These are phyloP conservation scores for Steatornis caripensis DNA, from an alignment of 2,113 vertebrate genomes.

Conservation along the genomic window DNA sequence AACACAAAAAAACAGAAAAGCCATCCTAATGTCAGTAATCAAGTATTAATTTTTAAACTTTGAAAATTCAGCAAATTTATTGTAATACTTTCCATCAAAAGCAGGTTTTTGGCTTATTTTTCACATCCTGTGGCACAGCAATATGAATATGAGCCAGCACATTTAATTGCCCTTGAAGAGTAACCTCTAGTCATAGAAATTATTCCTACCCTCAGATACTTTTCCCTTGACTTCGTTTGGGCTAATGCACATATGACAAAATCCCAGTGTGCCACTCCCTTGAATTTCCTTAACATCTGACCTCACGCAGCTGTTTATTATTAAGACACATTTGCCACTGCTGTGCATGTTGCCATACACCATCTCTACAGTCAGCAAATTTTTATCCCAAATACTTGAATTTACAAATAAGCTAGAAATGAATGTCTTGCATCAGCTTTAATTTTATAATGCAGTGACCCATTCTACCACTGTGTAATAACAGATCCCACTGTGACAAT, in stretches of 20 bases:
- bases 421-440: conserved; percentile 80
- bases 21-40: background rate
- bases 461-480: conserved; percentile 82
- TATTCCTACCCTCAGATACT: background rate
- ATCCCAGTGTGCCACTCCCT: background rate
- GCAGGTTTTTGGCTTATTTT: background rate
- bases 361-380: conserved; percentile 68
- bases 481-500: conserved; percentile 88
- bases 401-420: conserved; percentile 87
- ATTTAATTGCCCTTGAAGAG: conserved; percentile 14
- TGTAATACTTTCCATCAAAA: background rate
- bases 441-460: conserved; percentile 92
- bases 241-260: background rate
- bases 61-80: background rate
- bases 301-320: background rate
- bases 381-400: conserved; percentile 76
- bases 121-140: background rate
- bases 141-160: background rate
- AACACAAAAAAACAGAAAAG: background rate
- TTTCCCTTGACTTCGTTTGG: background rate
- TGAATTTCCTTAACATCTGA: background rate
- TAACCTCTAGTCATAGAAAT: conserved; percentile 2
- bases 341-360: background rate
- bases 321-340: conserved; percentile 1
- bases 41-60: background rate